Base-by-base conservation (phyloP, 1,140 invertebrate species). In the Chymomyza costata region DNA sequence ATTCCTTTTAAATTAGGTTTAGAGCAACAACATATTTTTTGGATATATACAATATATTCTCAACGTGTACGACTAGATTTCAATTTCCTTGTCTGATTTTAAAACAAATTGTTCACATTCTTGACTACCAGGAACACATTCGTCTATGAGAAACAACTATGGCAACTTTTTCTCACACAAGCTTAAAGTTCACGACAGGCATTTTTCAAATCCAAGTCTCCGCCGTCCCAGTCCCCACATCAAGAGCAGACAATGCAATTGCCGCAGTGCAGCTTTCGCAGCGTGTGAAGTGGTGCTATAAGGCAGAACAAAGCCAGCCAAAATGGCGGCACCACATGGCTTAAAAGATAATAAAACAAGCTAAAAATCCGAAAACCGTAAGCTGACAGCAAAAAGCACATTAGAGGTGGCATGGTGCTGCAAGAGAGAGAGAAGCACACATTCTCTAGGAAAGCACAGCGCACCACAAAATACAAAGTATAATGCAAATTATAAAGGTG, bases 311-410 rank as follows among this genome's bases (percentile, higher is more conserved):
- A 28, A 5, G 5, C 10, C 25, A 6, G 25, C 10, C 18, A 51
- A 46, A 63, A 53, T 40, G 45, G 25, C 31, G 65, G 53, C 56
- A 61, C 65, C 65, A 69, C 56, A 67, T 56, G 71, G 71, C 73
- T 78, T 80, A 78, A 78, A 80, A 78, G 71, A 67, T 80, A 78
- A 78, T 78, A 78, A 78, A 78, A 80, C 71, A 80, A 71, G 67
- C 66, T 63, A 54, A 80, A 73, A 65, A 69, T 44, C 52, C 28
- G 61, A 62, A 47, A 34, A 61, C 67, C 67, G 49, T 73, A 78
- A 76, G 73, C 71, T 78, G 71, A 78, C 73, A 80, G 71, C 71
- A 78, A 78, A 78, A 78, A 78, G 71, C 71, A 80, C 73, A 80
- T 78, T 78, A 78, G 67, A 48, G 40, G 43, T 21, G 11, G 28